Evolutionary conservation across 2,888 invertebrate species (phyloP), one percentile per base, ranked within the genome.

Genomic region (Pristionchus japonicus): DNA sequence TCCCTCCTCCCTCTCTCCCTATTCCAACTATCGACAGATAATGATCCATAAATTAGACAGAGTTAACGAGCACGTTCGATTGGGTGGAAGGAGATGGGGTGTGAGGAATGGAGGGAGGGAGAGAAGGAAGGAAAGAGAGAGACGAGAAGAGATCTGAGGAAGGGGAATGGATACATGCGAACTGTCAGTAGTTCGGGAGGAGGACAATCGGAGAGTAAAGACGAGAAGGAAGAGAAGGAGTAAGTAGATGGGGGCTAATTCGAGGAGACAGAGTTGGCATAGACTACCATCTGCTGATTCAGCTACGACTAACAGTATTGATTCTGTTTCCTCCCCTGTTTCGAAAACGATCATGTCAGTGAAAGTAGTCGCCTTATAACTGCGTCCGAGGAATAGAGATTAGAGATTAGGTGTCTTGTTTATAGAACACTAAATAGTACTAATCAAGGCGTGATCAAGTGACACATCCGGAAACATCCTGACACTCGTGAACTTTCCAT

Each of bases 11-110:
- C 23, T 23, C 57, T 57, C 57, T 57, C 31, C 34, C 67, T 67
- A 67, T 67, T 67, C 67, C 67, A 67, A 67, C 67, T 67, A 67
- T 67, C 67, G 67, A 67, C 67, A 67, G 67, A 67, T 67, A 67
- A 67, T 67, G 67, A 67, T 67, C 67, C 67, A 67, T 67, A 67
- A 67, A 67, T 67, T 67, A 67, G 67, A 67, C 67, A 67, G 67
- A 67, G 67, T 67, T 67, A 67, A 67, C 67, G 67, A 67, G 67
- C 67, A 34, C 67, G 67, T 67, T 67, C 67, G 67, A 34, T 34
- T 31, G 67, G 34, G 11, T 67, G 34, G 34, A 67, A n/a, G 67
- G 67, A 34, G 31, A 34, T 67, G 67, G 34, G 67, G 67, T 34
- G 67, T 34, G 67, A 31, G 67, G 67, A 67, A 15, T 15, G 67